Evolutionary conservation across 92 coral and sea anemone species (phyloP), one percentile per base, ranked within the genome.

Genomic region (Siderastrea siderea): DNA sequence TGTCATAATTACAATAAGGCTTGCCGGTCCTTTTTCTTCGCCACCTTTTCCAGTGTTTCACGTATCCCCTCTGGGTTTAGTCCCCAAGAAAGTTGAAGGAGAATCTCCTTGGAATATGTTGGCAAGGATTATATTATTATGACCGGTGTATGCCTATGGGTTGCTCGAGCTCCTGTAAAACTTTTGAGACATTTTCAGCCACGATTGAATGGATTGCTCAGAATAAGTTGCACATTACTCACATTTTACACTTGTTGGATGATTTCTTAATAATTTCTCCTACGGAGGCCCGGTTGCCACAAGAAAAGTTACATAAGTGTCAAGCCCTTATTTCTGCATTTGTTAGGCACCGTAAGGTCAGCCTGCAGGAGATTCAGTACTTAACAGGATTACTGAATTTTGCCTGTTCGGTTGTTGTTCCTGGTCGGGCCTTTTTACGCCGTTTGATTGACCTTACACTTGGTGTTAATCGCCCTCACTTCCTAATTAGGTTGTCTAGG

Each of bases 261-360:
- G 92, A 92, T 83, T 92, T 75, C 90, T 86, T 92, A 26, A 71
- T 92, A 69, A 87, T 86, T 44, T 86, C 90, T 49, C 85, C 81
- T 17, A 19, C 93, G 0, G n/a, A 71, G 68, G 95, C 90, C 16
- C 81, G 87, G 11, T 74, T 93, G 63, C 96, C 94, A 14, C 72
- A 70, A 15, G 93, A 81, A 46, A 90, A 90, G 87, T 47, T 71
- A 16, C 52, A 82, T 52, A 68, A 71, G 45, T 71, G 69, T 79
- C 84, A 47, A 4, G 75, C 50, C 9, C 75, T 71, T 71, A 47
- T 71, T 47, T 71, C 75, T 26, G 15, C 75, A 14, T 71, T 71
- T 47, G 50, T 51, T 53, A n/a, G 63, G 8, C 15, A n/a, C 8
- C 78, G 50, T 74, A 74, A 74, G 78, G 78, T 74, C n/a, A 74